phyloP scores from a whole-genome alignment of 2,797 vertebrate genomes.

The Vespertilio murinus region DNA sequence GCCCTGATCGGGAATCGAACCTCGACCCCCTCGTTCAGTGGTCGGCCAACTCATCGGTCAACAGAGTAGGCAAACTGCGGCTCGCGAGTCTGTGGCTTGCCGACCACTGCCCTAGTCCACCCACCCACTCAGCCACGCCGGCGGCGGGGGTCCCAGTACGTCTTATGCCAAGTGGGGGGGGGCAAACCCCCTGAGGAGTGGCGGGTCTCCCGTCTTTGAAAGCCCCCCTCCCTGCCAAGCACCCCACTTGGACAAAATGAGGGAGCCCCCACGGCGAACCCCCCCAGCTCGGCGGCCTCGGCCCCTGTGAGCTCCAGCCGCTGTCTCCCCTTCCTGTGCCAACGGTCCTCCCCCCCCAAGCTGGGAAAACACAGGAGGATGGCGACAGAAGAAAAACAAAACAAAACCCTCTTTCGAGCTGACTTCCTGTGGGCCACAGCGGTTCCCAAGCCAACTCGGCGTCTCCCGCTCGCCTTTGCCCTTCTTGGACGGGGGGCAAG shows the following conservation, averaged over 20 bases:
- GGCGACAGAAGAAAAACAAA: neutral
- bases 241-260: neutral
- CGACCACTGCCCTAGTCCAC: too few species aligned
- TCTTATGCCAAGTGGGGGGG: neutral
- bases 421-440: conserved; percentile 27
- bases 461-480: conserved; percentile 28
- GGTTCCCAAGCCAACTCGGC: neutral
- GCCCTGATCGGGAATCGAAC: too few species aligned
- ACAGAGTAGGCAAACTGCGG: too few species aligned
- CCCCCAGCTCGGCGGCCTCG: fast-evolving
- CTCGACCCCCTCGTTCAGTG: too few species aligned
- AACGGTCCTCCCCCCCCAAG: neutral
- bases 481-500: neutral
- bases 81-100: too few species aligned
- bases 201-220: neutral
- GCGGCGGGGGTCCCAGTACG: neutral
- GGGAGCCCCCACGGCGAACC: too few species aligned
- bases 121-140: neutral
- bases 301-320: too few species aligned
- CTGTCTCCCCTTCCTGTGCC: neutral
- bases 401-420: neutral
- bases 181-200: neutral
- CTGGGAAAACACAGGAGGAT: neutral
- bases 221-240: neutral
- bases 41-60: too few species aligned